These are phyloP conservation scores for Hoplodrina blanda DNA, from an alignment of 2,888 invertebrate genomes.

Conservation along the genomic window DNA sequence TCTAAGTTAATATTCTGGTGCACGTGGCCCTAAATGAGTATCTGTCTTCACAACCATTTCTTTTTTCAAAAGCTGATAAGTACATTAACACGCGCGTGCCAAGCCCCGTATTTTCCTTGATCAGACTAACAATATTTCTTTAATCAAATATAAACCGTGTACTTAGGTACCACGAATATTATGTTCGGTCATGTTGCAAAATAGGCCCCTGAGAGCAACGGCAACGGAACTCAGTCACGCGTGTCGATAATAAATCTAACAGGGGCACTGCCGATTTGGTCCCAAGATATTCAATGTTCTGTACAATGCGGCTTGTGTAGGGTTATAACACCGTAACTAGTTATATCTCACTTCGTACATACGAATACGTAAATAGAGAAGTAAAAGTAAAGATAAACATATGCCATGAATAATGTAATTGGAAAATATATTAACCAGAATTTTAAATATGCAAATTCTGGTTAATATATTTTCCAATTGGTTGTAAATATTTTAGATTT, in stretches of 20 bases:
- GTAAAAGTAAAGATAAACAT: background rate
- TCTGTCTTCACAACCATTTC: background rate
- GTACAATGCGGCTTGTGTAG: slow-evolving; percentile 43
- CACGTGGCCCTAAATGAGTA: too few species aligned
- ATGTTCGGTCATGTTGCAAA: slow-evolving; percentile 66
- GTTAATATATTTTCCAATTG: too few species aligned
- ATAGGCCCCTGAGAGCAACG: slow-evolving; percentile 67
- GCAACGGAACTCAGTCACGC: slow-evolving; percentile 70
- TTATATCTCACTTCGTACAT: slow-evolving; percentile 2
- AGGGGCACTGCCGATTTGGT: slow-evolving; percentile 70
- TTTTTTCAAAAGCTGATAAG: background rate
- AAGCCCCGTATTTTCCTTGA: background rate
- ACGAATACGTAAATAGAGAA: background rate
- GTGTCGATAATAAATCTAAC: slow-evolving; percentile 75
- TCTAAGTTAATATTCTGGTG: too few species aligned
- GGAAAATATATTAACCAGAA: background rate
- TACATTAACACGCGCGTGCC: background rate
- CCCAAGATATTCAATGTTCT: slow-evolving; percentile 74
- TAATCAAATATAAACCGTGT: slow-evolving; percentile 45
- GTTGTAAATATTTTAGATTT: background rate
- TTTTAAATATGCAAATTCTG: too few species aligned
- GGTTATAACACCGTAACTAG: slow-evolving; percentile 26
- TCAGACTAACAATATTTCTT: slow-evolving; percentile 14
- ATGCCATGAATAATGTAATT: background rate
- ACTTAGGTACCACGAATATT: slow-evolving; percentile 59